Evolutionary conservation across 2,113 vertebrate species (phyloP), one percentile per base, ranked within the genome.

Genomic region (Psettodes erumei): DNA sequence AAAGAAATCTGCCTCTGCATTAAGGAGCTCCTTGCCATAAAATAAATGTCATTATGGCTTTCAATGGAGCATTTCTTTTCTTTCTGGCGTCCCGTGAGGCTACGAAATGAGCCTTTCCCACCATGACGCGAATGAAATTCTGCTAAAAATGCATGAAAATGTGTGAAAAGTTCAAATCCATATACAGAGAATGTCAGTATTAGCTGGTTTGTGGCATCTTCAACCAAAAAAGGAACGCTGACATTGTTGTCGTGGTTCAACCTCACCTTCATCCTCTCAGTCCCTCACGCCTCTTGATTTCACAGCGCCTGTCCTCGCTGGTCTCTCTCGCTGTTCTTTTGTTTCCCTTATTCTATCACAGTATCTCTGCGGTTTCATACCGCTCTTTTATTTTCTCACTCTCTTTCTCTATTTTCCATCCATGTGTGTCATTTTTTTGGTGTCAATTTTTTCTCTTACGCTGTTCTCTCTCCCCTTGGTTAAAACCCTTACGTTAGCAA

Each of bases 271-370:
- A n/a, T 65, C 42, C 53, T 40, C 43, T 54, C 37, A 51, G 23
- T 37, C 53, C 48, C 45, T 61, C 62, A 70, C 71, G 37, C 50
- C 72, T 56, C 69, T 65, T n/a, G n/a, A n/a, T 79, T 38, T 79
- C 62, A 62, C 54, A 21, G 12, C 42, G 65, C 13, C 54, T n/a
- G 23, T 71, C 32, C 54, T 71, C 13, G 1, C 37, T 43, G 13
- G 38, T 75, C 55, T 77, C 69, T 47, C 50, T 28, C 42, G 27
- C 38, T 35, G 37, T 42, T 61, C 69, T 40, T 50, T 53, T 75
- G 51, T 53, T 35, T 67, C 28, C 35, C 33, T n/a, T 50, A 10
- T 16, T 64, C 30, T 16, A 59, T 62, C 43, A 27, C 40, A 61
- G 6, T 28, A 9, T 45, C 33, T 1, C 47, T 37, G n/a, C 13